Evolutionary conservation across 37 sponge, comb jelly and placozoan species (phyloP).

Genomic region (Cliona cf. orientalis): DNA sequence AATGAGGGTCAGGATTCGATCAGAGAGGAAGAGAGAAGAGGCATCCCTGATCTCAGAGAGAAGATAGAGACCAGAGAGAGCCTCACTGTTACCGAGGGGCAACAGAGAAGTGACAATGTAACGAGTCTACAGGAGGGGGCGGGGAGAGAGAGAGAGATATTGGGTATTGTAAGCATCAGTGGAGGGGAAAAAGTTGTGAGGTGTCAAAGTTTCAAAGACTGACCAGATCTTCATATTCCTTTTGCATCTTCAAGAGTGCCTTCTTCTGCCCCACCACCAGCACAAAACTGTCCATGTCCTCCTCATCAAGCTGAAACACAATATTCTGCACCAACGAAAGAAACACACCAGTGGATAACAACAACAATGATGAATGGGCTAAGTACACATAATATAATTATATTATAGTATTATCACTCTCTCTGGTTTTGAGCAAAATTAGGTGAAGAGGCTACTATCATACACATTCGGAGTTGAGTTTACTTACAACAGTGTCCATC

Average conservation of each 20-base stretch:
- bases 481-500: conserved; percentile 61
- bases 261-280: conserved; percentile 57
- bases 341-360: too few species aligned
- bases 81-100: conserved; percentile 17
- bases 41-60: conserved; percentile 54
- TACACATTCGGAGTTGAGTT: background rate
- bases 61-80: conserved; percentile 15
- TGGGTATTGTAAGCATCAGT: background rate
- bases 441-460: too few species aligned
- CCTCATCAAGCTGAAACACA: conserved; percentile 49
- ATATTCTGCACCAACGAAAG: conserved; percentile 38
- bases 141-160: background rate
- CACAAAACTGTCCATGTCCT: conserved; percentile 79
- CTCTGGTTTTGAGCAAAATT: too few species aligned
- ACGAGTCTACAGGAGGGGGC: conserved; percentile 36
- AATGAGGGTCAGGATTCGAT: conserved; percentile 27
- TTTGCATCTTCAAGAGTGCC: conserved; percentile 59
- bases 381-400: too few species aligned
- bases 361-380: too few species aligned
- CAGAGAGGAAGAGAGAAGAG: conserved; percentile 38
- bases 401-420: too few species aligned
- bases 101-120: conserved; percentile 35
- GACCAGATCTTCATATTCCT: conserved; percentile 77
- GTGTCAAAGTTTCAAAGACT: conserved; percentile 4
- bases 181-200: background rate